Conservation (phyloP, 2,888 invertebrate species). For the Acheta domesticus region DNA sequence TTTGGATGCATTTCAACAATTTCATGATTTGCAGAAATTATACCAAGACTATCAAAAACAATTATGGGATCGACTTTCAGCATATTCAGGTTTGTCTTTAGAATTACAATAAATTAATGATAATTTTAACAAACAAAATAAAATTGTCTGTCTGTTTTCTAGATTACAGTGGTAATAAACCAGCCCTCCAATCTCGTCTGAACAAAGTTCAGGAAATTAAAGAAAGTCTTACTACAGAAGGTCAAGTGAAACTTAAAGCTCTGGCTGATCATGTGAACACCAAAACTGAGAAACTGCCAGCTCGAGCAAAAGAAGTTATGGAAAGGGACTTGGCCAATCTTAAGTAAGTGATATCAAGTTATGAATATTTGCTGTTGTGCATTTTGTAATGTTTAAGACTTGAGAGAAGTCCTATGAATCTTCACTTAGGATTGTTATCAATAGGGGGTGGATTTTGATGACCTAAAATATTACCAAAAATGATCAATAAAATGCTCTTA, state of each 20-base stretch:
- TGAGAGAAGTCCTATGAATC: too few relatives aligned
- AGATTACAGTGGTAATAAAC: slow-evolving; percentile 84
- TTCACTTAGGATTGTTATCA: too few relatives aligned
- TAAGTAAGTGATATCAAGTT: slow-evolving; percentile 46
- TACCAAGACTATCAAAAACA: slow-evolving; percentile 88
- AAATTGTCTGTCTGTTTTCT: slow-evolving; percentile 33
- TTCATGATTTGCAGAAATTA: slow-evolving; percentile 78
- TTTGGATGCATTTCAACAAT: slow-evolving; percentile 79
- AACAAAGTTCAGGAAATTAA: slow-evolving; percentile 76
- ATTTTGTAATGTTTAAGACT: too few relatives aligned
- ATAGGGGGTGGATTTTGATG: too few relatives aligned
- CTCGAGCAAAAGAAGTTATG: slow-evolving; percentile 81
- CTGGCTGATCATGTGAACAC: slow-evolving; percentile 70
- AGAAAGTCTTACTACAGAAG: slow-evolving; percentile 67
- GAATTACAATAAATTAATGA: background rate
- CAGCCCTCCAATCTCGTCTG: slow-evolving; percentile 75
- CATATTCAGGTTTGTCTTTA: slow-evolving; percentile 55
- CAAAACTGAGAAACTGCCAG: slow-evolving; percentile 67
- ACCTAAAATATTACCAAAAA: too few relatives aligned
- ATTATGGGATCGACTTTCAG: slow-evolving; percentile 80
- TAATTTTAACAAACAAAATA: background rate
- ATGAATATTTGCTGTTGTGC: background rate
- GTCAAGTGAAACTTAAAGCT: slow-evolving; percentile 71
- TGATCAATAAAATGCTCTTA: too few relatives aligned
- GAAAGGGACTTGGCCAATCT: slow-evolving; percentile 74